Evolutionary conservation across 2,113 vertebrate species (phyloP).

Genomic region (Colistium nudipinnis): DNA sequence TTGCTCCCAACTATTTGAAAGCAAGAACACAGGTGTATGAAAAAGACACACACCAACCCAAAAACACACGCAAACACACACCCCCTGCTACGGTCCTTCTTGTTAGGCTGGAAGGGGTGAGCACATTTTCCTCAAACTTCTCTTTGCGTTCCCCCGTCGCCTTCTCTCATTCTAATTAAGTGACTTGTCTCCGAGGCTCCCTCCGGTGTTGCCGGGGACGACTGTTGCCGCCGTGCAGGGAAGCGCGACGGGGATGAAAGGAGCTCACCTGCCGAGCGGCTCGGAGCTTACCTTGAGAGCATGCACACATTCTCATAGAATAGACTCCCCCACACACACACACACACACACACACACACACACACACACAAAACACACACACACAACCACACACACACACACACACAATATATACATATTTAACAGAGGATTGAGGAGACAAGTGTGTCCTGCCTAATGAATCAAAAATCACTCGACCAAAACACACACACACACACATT

Average conservation of each 20-base stretch:
- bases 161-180: constrained; percentile 78
- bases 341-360: constrained; percentile 7
- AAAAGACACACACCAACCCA: too few species aligned
- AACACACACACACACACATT: constrained; percentile 14
- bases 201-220: constrained; percentile 61
- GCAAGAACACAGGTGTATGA: constrained; percentile 11
- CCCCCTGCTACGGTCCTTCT: constrained; percentile 68
- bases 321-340: constrained; percentile 13
- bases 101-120: constrained; percentile 67
- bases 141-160: constrained; percentile 55
- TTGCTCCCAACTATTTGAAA: constrained; percentile 18
- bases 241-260: constrained; percentile 75
- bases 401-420: constrained; percentile 18
- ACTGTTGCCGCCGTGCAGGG: constrained; percentile 44
- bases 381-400: constrained; percentile 27
- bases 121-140: constrained; percentile 54
- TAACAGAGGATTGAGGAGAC: constrained; percentile 52
- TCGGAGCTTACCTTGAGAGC: constrained; percentile 69
- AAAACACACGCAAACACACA: constrained; percentile 11
- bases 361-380: constrained; percentile 5
- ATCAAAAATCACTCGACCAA: constrained; percentile 58
- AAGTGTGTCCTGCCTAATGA: constrained; percentile 67
- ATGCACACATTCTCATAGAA: constrained; percentile 43
- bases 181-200: constrained; percentile 67
- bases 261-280: constrained; percentile 80